These are phyloP conservation scores for Gephyroberyx darwinii DNA, from an alignment of 2,797 vertebrate species.

Conservation along the genomic window DNA sequence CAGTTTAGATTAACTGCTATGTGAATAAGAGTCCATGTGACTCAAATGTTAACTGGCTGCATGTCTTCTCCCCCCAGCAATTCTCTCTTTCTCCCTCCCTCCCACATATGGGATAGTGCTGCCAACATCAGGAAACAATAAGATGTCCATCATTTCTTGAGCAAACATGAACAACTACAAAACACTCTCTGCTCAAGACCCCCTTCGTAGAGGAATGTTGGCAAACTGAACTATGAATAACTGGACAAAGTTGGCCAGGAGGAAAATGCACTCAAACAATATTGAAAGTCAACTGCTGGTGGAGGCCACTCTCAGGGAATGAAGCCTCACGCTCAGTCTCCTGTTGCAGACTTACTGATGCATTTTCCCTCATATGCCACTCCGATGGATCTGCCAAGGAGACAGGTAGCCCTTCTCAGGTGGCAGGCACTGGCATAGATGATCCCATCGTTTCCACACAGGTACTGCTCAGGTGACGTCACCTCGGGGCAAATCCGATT, in stretches of 20 bases:
- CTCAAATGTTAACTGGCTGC: slow-evolving; percentile 67
- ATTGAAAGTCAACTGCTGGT: slow-evolving; percentile 47
- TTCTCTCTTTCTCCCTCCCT: slow-evolving; percentile 52
- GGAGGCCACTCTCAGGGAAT: slow-evolving; percentile 36
- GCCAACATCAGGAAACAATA: slow-evolving; percentile 86
- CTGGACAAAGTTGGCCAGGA: slow-evolving; percentile 60
- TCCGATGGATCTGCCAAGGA: slow-evolving; percentile 95
- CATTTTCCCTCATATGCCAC: slow-evolving; percentile 98
- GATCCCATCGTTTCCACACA: slow-evolving; percentile 97
- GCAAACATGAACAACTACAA: slow-evolving; percentile 80
- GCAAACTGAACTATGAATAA: slow-evolving; percentile 68
- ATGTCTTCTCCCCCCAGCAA: slow-evolving; percentile 71
- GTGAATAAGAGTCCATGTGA: slow-evolving; percentile 61
- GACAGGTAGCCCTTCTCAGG: slow-evolving; percentile 95
- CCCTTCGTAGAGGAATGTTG: slow-evolving; percentile 77
- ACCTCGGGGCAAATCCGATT: slow-evolving; percentile 96
- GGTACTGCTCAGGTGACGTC: slow-evolving; percentile 92
- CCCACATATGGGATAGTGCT: slow-evolving; percentile 73
- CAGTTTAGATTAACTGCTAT: slow-evolving; percentile 45
- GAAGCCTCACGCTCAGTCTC: slow-evolving; percentile 35
- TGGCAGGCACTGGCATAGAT: slow-evolving; percentile 96
- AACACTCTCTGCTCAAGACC: slow-evolving; percentile 61
- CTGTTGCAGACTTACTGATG: slow-evolving; percentile 89
- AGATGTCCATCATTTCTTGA: slow-evolving; percentile 81
- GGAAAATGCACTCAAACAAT: slow-evolving; percentile 55